phyloP scores from a whole-genome alignment of 1,140 invertebrate species.

The Heliconius eleuchia region DNA sequence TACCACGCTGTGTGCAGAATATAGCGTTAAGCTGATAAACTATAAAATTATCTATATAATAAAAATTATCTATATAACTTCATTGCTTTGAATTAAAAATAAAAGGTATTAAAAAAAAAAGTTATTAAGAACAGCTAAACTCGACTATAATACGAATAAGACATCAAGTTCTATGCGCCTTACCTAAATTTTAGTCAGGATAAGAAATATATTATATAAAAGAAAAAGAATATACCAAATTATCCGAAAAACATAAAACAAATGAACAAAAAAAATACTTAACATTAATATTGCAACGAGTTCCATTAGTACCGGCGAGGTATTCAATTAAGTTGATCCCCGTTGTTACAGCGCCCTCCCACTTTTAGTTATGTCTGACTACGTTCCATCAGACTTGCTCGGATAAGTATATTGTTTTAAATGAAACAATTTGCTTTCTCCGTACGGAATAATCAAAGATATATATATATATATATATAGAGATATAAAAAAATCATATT shows the following conservation, averaged over 20 bases:
- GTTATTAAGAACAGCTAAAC: too few species aligned
- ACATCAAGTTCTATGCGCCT: too few species aligned
- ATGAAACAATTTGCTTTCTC: slow-evolving; percentile 23
- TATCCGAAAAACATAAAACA: background rate
- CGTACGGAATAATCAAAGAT: background rate
- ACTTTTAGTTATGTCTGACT: slow-evolving; percentile 68
- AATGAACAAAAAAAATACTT: background rate
- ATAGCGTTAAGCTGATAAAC: too few species aligned
- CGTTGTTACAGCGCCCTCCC: slow-evolving; percentile 52
- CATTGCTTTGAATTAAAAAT: too few species aligned
- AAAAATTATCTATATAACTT: too few species aligned
- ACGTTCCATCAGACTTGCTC: slow-evolving; percentile 38
- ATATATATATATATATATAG: background rate
- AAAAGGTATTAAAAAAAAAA: too few species aligned
- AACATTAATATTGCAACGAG: slow-evolving; percentile 16
- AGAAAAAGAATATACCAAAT: background rate
- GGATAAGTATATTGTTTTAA: slow-evolving; percentile 32
- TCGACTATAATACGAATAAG: too few species aligned
- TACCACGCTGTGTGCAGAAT: too few species aligned
- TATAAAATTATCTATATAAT: too few species aligned
- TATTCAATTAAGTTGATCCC: slow-evolving; percentile 64
- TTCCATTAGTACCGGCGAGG: slow-evolving; percentile 43
- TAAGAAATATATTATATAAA: background rate
- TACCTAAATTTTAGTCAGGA: too few species aligned
- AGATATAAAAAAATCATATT: background rate